Base-by-base conservation (phyloP, 2,888 invertebrate genomes). In the Pelosia muscerda region DNA sequence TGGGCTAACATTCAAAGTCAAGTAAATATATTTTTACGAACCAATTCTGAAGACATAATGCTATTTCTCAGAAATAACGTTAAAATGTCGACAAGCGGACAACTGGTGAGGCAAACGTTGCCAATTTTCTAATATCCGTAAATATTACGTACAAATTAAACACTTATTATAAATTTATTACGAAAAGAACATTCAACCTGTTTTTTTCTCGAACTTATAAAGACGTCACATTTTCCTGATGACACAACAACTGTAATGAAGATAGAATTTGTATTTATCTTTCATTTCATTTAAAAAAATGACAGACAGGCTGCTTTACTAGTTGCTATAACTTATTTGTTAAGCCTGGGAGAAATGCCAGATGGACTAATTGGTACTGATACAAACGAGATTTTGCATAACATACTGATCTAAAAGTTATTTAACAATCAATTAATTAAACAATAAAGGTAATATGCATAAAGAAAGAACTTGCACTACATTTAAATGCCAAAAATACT, bases 141-240 rank as follows among this genome's bases (percentile, higher is more conserved):
- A n/a, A 58, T 57, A 53, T 62, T 53, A 62, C 28, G n/a, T 49
- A n/a, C 49, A 49, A 61, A 15, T 38, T 38, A 59, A 49, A 49
- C 9, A 49, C n/a, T 49, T 49, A 49, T n/a, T 49, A 49, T 8
- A 49, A 49, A n/a, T n/a, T 4, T 42, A 15, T 49, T 8, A 19
- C 9, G n/a, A 49, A n/a, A 49, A 49, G 9, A 49, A n/a, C 19
- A 49, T 49, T 49, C n/a, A n/a, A 49, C 19, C 19, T 49, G 19
- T 49, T n/a, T 49, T n/a, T 49, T 49, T 9, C n/a, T 49, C 49
- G n/a, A 19, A 9, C n/a, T 49, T 42, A 42, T 42, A 6, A 19
- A 49, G 49, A 49, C n/a, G 49, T n/a, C 19, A 49, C 49, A 9
- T 49, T 49, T 19, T 49, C n/a, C 2, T 2, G 49, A n/a, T 49